Conservation (phyloP, 2,797 vertebrate genomes). For the Gadopsis marmoratus region DNA sequence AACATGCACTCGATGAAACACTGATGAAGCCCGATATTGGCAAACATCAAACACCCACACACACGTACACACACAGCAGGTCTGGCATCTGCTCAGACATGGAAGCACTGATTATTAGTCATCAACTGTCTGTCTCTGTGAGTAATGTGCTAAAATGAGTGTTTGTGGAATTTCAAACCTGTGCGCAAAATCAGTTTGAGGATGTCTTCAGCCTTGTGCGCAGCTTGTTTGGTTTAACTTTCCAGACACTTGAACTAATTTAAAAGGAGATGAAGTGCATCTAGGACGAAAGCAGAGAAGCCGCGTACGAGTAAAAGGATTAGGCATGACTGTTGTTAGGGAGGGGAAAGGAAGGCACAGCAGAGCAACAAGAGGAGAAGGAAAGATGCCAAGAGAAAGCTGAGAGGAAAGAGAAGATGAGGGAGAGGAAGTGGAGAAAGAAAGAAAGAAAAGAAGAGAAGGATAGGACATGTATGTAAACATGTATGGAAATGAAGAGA, state of each 20-base stretch:
- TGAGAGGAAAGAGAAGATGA: too few species aligned
- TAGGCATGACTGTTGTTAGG: background rate
- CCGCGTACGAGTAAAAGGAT: background rate
- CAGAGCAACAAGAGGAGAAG: background rate
- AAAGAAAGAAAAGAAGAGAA: background rate
- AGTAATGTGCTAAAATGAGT: conserved; percentile 3
- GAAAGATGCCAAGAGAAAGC: background rate
- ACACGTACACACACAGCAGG: conserved; percentile 4
- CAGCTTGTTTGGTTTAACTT: conserved; percentile 37
- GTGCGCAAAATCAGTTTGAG: conserved; percentile 30
- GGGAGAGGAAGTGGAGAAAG: background rate
- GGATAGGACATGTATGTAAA: too few species aligned
- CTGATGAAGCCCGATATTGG: too few species aligned
- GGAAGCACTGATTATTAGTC: conserved; percentile 22
- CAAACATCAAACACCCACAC: too few species aligned
- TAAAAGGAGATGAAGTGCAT: conserved; percentile 14
- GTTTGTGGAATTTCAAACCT: conserved; percentile 9
- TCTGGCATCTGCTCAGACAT: background rate
- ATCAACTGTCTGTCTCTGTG: conserved; percentile 52
- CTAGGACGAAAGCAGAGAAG: conserved; percentile 4
- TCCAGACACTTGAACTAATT: conserved; percentile 23
- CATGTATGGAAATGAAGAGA: background rate
- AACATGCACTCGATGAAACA: conserved; percentile 58
- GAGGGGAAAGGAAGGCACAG: conserved; percentile 3
- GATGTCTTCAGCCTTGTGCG: conserved; percentile 26